Conservation (phyloP, 2,797 vertebrate species). For the Propithecus perrieri region DNA sequence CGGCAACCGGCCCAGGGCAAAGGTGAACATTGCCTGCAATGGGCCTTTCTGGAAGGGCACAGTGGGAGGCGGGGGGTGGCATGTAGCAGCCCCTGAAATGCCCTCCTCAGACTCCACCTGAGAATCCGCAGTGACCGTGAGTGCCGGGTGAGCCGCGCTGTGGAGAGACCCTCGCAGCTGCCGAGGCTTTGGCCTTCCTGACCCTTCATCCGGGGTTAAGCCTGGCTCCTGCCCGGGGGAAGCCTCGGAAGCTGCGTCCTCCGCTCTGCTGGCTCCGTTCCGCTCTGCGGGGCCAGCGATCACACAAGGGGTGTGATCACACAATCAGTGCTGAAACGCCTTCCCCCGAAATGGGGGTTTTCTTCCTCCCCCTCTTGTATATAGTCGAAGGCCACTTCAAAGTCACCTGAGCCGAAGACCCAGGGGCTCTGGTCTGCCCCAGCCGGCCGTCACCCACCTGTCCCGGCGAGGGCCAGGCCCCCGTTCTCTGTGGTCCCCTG, state of each 20-base stretch:
- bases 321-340: background rate
- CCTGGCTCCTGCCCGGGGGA: background rate
- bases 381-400: background rate
- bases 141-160: no score
- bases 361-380: no score
- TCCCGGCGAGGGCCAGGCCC: no score
- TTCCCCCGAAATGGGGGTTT: no score
- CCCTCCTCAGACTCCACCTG: background rate
- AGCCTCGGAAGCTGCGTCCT: background rate
- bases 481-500: no score
- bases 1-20: background rate
- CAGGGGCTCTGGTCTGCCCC: background rate
- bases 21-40: background rate
- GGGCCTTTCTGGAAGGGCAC: background rate
- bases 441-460: background rate
- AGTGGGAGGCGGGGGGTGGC: no score
- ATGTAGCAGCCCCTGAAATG: background rate
- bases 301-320: background rate
- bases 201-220: background rate
- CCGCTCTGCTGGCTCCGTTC: rapidly evolving
- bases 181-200: background rate
- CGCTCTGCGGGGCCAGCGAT: no score
- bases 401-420: background rate
- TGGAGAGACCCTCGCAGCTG: rapidly evolving
- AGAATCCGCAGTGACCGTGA: background rate